Percentiles rank a stretch among this genome's conserved stretches.
Conservation (phyloP, 2,888 invertebrate species). For the Auanema sp. region DNA sequence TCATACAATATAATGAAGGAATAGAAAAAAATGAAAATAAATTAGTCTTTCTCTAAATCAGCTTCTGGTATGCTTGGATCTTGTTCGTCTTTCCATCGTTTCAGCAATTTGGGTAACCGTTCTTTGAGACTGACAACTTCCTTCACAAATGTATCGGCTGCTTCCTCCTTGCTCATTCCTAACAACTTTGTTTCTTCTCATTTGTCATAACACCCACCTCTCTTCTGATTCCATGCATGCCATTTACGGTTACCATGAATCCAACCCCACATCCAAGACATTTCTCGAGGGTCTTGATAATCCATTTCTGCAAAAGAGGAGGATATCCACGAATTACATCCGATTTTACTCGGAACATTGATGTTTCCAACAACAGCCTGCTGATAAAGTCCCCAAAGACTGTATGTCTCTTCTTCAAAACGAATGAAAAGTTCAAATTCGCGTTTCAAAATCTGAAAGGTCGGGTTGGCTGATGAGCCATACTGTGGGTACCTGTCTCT, state of each 20-base stretch:
- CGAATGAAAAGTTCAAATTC: conserved; percentile 44
- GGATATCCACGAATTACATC: background rate
- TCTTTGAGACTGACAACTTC: conserved; percentile 7
- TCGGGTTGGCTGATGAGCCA: too few species aligned
- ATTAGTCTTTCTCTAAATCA: background rate
- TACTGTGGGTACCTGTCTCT: conserved; percentile 22
- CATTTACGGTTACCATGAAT: conserved; percentile 51
- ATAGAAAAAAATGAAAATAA: too few species aligned
- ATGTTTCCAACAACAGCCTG: conserved; percentile 47
- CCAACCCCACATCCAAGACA: conserved; percentile 56
- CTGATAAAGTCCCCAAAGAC: conserved; percentile 49
- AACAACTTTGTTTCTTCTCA: background rate
- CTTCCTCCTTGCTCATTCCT: conserved; percentile 15
- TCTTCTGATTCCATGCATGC: conserved; percentile 52
- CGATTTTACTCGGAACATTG: conserved; percentile 44
- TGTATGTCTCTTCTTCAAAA: conserved; percentile 45
- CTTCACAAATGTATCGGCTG: conserved; percentile 1
- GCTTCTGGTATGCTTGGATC: conserved; percentile 19
- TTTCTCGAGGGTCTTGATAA: conserved; percentile 49
- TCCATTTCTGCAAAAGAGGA: conserved; percentile 38
- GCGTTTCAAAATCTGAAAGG: conserved; percentile 25
- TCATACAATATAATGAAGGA: too few species aligned
- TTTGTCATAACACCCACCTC: conserved; percentile 24
- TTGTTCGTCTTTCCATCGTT: conserved; percentile 20
- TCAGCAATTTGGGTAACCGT: conserved; percentile 7